Base-by-base conservation (phyloP, 2,113 vertebrate genomes). In the Tamias sibiricus region DNA sequence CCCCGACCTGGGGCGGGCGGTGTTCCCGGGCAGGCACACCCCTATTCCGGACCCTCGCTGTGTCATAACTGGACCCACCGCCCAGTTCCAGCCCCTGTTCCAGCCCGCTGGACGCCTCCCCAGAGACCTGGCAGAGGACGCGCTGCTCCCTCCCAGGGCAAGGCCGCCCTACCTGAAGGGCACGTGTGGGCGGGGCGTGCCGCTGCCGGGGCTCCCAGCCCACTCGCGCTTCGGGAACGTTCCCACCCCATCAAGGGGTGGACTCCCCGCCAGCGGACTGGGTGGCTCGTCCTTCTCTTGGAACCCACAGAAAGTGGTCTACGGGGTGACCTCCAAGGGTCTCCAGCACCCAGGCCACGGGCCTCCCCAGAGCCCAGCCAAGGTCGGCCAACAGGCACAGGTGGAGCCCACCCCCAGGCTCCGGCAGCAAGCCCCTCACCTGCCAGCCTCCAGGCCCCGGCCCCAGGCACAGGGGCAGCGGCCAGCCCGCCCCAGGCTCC, bases 401-500 rank as follows among this genome's bases (percentile, higher is more conserved):
- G 4, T 30, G 0, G 22, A 2, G 26, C 24, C 2, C 0, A 19
- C 54, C 40, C n/a, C 20, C 8, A 12, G 8, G 81, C 22, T 1
- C 1, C n/a, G 3, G 8, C 14, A 6, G 22, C 54, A 13, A 11
- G 32, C 4, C 9, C 47, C 20, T 5, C 16, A 0, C 7, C 49
- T 35, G 28, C 54, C 47, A 16, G 32, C 0, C 22, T 28, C 40
- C 69, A 24, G 54, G 20, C 20, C 7, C 8, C 7, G 49, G 49
- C 69, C 90, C 54, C 49, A 4, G n/a, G 57, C 37, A 19, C 0
- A 16, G 4, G 47, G 1, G 4, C n/a, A 52, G 19, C 79, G 81
- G 7, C n/a, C 13, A 20, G 77, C 17, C 1, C 0, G 16, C 26
- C 40, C 14, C 1, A 0, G 0, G 47, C 54, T 68, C 85, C 5